Evolutionary conservation across 2,888 invertebrate species (phyloP).

Genomic region (Agriopis aurantiaria): DNA sequence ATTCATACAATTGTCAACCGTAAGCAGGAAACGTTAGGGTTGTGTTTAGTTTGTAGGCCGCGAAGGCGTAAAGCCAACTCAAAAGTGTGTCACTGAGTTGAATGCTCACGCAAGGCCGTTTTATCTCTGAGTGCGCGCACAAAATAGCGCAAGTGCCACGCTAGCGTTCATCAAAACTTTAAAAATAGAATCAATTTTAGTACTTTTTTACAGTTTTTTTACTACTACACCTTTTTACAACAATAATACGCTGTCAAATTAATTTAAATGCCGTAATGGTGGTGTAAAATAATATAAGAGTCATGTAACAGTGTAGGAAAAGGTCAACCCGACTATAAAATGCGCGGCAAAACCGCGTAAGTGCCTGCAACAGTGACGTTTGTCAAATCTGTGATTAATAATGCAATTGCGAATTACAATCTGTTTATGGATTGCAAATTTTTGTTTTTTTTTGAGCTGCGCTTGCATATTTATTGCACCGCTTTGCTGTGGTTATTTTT

Average conservation of each 20-base stretch:
- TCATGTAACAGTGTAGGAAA: conserved; percentile 31
- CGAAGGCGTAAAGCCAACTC: conserved; percentile 82
- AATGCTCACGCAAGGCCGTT: conserved; percentile 82
- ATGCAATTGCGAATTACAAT: conserved; percentile 10
- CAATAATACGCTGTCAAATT: conserved; percentile 10
- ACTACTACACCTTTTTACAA: conserved; percentile 14
- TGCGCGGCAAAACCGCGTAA: conserved; percentile 47
- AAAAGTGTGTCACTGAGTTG: conserved; percentile 85
- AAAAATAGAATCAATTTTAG: conserved; percentile 21
- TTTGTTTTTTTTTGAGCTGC: background rate
- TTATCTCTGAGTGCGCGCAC: conserved; percentile 81
- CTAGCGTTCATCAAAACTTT: conserved; percentile 39
- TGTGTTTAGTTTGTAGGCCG: conserved; percentile 56
- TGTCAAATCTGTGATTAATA: conserved; percentile 33
- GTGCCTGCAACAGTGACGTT: conserved; percentile 41
- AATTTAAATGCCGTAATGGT: conserved; percentile 13
- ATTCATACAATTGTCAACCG: conserved; percentile 45
- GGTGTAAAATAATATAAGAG: conserved; percentile 28
- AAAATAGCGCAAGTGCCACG: conserved; percentile 78
- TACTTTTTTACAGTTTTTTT: conserved; percentile 47
- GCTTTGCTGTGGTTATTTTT: background rate
- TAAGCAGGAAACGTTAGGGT: conserved; percentile 54
- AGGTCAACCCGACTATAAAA: conserved; percentile 37
- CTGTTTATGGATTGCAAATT: conserved; percentile 1
- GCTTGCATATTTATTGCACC: background rate